Evolutionary conservation across 2,888 invertebrate genomes (phyloP).

Genomic region (Tolmerus cingulatus): DNA sequence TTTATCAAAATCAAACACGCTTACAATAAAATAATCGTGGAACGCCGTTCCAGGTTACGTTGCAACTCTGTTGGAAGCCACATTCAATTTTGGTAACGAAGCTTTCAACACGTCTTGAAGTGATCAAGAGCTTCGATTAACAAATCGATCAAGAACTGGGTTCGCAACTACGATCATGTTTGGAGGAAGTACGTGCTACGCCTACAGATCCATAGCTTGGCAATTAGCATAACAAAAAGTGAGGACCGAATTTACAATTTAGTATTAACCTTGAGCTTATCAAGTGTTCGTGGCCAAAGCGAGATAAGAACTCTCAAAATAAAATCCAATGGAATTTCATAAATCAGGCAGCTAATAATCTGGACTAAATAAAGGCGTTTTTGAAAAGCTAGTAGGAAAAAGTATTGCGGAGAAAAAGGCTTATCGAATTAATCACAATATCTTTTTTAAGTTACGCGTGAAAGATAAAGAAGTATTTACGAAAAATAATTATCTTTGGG

Average conservation of each 20-base stretch:
- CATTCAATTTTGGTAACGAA: not conserved
- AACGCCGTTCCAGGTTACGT: not conserved
- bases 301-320: not conserved
- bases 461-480: too few species aligned
- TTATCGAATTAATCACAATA: not conserved
- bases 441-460: too few species aligned
- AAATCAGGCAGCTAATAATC: not conserved
- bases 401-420: not conserved
- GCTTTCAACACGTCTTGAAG: not conserved
- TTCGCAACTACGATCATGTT: not conserved
- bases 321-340: not conserved
- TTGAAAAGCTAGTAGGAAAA: not conserved
- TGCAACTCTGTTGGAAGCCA: not conserved
- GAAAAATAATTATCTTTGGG: too few species aligned
- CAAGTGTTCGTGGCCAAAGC: not conserved
- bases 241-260: not conserved
- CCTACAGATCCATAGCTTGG: not conserved
- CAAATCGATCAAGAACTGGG: not conserved
- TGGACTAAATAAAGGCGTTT: not conserved
- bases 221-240: not conserved
- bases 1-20: not conserved
- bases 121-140: not conserved
- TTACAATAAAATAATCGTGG: not conserved
- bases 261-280: not conserved
- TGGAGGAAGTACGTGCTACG: not conserved